These are phyloP conservation scores for Semnornis frantzii DNA, from an alignment of 2,113 vertebrate genomes.

Conservation along the genomic window DNA sequence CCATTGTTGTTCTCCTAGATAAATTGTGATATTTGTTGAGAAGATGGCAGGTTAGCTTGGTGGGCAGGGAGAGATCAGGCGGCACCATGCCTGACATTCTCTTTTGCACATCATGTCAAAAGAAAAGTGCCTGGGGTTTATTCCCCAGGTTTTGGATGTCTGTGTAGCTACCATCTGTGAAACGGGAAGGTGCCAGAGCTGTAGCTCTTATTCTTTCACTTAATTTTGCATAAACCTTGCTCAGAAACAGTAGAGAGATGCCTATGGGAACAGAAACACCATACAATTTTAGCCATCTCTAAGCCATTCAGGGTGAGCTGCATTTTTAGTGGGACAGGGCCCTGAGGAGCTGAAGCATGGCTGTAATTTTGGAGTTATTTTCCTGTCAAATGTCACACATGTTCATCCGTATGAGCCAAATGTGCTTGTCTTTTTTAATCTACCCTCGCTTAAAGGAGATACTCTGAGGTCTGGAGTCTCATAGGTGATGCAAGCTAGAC, in stretches of 20 bases:
- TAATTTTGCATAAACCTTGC: constrained; percentile 19
- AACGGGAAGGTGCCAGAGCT: neutral
- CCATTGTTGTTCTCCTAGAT: neutral
- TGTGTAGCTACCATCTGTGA: neutral
- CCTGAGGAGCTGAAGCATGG: neutral
- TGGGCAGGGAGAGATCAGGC: neutral
- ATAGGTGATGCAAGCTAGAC: neutral
- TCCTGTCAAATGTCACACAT: neutral
- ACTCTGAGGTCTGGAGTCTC: neutral
- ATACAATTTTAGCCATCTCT: neutral
- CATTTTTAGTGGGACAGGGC: neutral
- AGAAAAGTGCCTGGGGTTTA: neutral
- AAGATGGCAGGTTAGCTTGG: neutral
- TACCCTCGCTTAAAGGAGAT: neutral
- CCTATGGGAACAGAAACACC: neutral
- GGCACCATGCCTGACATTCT: neutral
- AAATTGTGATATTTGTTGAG: neutral
- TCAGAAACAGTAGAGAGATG: neutral
- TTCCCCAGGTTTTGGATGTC: neutral
- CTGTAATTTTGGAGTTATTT: neutral
- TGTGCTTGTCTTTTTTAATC: neutral
- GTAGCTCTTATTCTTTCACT: neutral
- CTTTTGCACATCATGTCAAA: neutral
- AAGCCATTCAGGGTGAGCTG: neutral
- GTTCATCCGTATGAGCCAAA: rapidly evolving